Conservation (phyloP, 2,797 vertebrate genomes). For the Falco cherrug region DNA sequence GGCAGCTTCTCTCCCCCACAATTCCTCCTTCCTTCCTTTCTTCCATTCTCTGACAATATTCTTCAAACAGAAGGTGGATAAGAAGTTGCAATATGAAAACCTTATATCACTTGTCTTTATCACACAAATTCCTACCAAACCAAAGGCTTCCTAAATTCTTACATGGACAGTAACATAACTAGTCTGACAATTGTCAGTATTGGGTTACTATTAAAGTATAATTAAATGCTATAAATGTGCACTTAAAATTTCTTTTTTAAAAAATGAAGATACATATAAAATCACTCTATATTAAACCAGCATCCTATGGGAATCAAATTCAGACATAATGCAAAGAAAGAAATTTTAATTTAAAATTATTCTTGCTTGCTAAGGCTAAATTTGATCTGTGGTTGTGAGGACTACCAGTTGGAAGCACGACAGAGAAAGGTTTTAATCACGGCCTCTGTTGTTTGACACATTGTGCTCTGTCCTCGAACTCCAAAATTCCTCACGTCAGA, state of each 20-base stretch:
- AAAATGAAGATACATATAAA: background rate
- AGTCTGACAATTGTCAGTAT: background rate
- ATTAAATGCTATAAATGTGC: background rate
- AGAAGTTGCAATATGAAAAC: background rate
- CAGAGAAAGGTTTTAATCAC: background rate
- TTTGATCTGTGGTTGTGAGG: background rate
- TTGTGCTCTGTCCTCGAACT: background rate
- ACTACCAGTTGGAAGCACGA: background rate
- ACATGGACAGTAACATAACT: background rate
- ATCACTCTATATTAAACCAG: background rate
- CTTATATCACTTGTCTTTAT: background rate
- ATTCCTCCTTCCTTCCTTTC: background rate
- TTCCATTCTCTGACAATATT: background rate
- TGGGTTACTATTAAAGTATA: background rate
- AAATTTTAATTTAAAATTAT: background rate
- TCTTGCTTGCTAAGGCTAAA: background rate
- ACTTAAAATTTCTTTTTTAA: background rate
- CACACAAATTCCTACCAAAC: background rate
- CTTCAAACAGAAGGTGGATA: background rate
- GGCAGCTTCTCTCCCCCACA: background rate
- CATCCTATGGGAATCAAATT: background rate
- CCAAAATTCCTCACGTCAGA: background rate
- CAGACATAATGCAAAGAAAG: background rate
- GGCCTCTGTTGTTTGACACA: background rate
- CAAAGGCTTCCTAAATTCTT: background rate